phyloP scores from a whole-genome alignment of 2,888 invertebrate species.

The Ecdyonurus torrentis region DNA sequence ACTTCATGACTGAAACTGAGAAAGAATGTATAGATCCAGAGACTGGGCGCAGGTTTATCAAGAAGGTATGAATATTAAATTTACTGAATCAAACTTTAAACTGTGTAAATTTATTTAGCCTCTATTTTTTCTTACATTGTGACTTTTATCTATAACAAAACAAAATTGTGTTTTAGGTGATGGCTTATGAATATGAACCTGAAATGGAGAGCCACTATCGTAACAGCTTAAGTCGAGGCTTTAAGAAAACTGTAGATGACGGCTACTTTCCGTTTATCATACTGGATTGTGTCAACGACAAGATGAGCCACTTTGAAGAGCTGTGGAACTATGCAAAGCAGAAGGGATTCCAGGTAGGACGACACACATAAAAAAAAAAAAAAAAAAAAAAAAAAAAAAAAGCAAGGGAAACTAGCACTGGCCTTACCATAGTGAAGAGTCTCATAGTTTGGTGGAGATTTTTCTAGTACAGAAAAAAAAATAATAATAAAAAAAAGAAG shows the following conservation, averaged over 20 bases:
- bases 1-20: slow-evolving; percentile 80
- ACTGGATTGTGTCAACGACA: slow-evolving; percentile 78
- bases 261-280: slow-evolving; percentile 86
- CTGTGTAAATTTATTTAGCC: not conserved
- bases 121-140: too few species aligned
- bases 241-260: slow-evolving; percentile 78
- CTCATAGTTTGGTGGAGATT: too few species aligned
- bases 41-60: slow-evolving; percentile 51
- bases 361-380: too few species aligned
- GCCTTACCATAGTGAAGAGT: too few species aligned
- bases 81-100: slow-evolving; percentile 1
- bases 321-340: slow-evolving; percentile 76
- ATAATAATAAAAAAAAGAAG: too few species aligned
- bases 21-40: slow-evolving; percentile 48
- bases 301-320: slow-evolving; percentile 64
- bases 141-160: too few species aligned
- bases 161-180: slow-evolving; percentile 33
- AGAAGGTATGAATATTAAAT: slow-evolving; percentile 29
- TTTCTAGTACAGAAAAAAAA: too few species aligned
- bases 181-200: slow-evolving; percentile 80
- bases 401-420: too few species aligned
- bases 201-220: slow-evolving; percentile 68
- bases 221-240: slow-evolving; percentile 67
- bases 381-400: too few species aligned
- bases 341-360: slow-evolving; percentile 61